A percentile compares a stretch with the other conserved stretches of the same genome.
Evolutionary conservation across 2,797 vertebrate genomes (phyloP).

Genomic region (Poecile montanus): DNA sequence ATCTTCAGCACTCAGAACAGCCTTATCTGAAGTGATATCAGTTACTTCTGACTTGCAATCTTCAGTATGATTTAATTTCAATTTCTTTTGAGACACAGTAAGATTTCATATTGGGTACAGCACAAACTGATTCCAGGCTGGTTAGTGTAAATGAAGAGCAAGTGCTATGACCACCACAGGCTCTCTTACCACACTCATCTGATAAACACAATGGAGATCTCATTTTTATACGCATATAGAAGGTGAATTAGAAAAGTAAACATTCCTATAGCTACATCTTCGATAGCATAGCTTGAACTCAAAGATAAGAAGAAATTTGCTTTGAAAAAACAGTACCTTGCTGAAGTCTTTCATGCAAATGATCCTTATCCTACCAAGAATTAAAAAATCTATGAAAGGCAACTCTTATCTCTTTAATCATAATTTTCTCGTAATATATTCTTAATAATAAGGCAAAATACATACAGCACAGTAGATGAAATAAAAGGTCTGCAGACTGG

Average conservation of each 20-base stretch:
- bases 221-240: background rate
- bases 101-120: background rate
- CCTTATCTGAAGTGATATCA: background rate
- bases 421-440: slow-evolving; percentile 5
- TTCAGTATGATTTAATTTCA: background rate
- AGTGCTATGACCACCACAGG: background rate
- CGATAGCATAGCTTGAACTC: background rate
- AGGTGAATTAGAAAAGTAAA: background rate
- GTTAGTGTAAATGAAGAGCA: background rate
- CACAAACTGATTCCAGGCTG: background rate
- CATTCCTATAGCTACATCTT: background rate
- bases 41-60: background rate
- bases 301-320: background rate
- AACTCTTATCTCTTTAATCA: slow-evolving; percentile 24
- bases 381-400: slow-evolving; percentile 26
- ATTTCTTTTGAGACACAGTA: background rate
- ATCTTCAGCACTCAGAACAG: background rate
- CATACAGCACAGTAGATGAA: background rate
- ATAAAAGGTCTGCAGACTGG: background rate
- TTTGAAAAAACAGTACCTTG: background rate
- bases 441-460: background rate
- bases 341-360: background rate
- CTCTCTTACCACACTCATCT: background rate
- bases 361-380: slow-evolving; percentile 24
- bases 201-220: background rate